Base-by-base conservation (phyloP, 2,113 vertebrate species). In the Rhea pennata region DNA sequence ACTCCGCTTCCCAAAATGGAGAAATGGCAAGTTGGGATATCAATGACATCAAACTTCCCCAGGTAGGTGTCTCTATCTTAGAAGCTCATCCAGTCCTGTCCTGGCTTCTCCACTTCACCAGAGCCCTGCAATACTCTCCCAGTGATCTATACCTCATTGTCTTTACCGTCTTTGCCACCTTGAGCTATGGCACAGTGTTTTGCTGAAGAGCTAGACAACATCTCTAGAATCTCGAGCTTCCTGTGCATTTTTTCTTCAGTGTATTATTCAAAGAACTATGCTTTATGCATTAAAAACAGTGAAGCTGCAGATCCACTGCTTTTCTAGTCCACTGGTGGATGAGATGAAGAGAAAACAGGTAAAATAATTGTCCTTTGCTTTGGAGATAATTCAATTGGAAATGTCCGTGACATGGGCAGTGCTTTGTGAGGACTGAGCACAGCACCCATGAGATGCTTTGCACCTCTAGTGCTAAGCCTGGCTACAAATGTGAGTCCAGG, bases 31-130 rank as follows among this genome's bases (percentile, higher is more conserved):
- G 54, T 26, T 98, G 98, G 98, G 98, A 98, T 89, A 98, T 98
- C 73, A 98, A 98, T 84, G 98, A 98, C 87, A 95, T 98, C 92
- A 98, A 98, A 76, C 97, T 98, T 84, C 98, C 98, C 9, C 98
- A 98, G 98, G 98, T 98, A 98, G 0, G 91, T 95, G 67, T 48
- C 81, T 58, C 7, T 50, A 22, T 80, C 70, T 84, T 84, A 67
- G 58, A 86, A 93, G 71, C 74, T 29, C 39, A 66, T 48, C 44
- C 71, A 8, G 17, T 87, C 80, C 77, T 77, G 62, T 65, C 31
- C 10, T 29, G 36, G 66, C 12, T 5, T 62, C 64, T 85, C 26
- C 46, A 48, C 27, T 87, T 51, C 27, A 61, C 40, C 0, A 1
- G 13, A 65, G 40, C 88, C 53, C 50, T 72, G 53, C 78, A 92